These are phyloP conservation scores for Coreoperca whiteheadi DNA, from an alignment of 2,113 vertebrate genomes.

Conservation along the genomic window DNA sequence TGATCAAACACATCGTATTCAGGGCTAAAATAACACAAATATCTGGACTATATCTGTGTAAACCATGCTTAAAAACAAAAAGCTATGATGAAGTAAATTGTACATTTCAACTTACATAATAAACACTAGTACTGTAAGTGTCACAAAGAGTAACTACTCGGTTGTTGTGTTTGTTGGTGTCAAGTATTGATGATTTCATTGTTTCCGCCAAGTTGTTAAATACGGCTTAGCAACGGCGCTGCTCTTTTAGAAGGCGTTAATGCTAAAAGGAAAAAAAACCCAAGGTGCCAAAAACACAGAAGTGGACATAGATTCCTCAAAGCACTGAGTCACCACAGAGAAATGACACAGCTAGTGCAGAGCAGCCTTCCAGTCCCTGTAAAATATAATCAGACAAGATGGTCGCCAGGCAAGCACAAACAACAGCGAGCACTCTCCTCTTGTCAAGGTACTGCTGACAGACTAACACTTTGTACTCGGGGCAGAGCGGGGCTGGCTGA, in stretches of 20 bases:
- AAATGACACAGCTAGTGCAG: slow-evolving; percentile 19
- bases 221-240: not conserved
- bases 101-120: slow-evolving; percentile 61
- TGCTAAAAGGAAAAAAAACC: not conserved
- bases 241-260: not conserved
- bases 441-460: slow-evolving; percentile 61
- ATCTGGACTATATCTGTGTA: not conserved
- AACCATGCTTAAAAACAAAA: slow-evolving; percentile 22
- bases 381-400: slow-evolving; percentile 55
- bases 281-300: not conserved
- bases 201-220: not conserved
- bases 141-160: not conserved
- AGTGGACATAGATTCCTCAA: not conserved
- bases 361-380: slow-evolving; percentile 14
- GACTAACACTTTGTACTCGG: slow-evolving; percentile 70
- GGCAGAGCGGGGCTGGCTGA: slow-evolving; percentile 31
- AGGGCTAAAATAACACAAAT: not conserved
- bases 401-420: slow-evolving; percentile 57
- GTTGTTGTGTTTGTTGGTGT: not conserved
- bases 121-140: slow-evolving; percentile 55
- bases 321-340: slow-evolving; percentile 47
- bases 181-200: not conserved
- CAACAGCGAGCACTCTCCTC: slow-evolving; percentile 54
- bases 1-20: not conserved
- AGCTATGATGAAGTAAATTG: slow-evolving; percentile 28